Evolutionary conservation across 2,888 invertebrate species (phyloP), one percentile per base, ranked within the genome.

Genomic region (Latrodectus elegans): DNA sequence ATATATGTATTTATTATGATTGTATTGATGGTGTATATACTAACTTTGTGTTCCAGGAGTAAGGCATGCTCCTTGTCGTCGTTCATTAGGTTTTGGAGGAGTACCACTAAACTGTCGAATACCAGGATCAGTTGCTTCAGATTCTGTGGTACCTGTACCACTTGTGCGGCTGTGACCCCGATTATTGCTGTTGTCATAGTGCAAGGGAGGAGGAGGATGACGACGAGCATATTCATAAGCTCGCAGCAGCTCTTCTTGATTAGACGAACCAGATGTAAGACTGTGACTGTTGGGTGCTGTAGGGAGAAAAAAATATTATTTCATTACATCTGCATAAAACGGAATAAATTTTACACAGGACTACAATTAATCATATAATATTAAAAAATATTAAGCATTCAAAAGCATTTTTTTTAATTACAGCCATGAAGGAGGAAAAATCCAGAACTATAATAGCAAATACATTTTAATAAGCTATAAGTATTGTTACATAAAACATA

Each of bases 41-140:
- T 73, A 77, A 81, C 86, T 87, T 87, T 87, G 86, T 77, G 86
- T 83, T 82, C 88, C 89, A 72, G 89, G 88, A 77, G 88, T 87
- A 89, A 90, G 89, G 84, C 90, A 90, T 60, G 89, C 89, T 60
- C 89, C 90, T 83, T 90, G 89, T 49, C 90, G 86, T 22, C 89
- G 72, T 64, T 90, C 90, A 81, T 90, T 90, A 8, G 90, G 90
- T 79, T 86, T 90, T 10, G 90, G 90, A 17, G 90, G 90, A 72
- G 90, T 89, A 75, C 90, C 90, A 65, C 89, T 90, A 72, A 90
- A 90, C 81, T 90, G 89, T 65, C 90, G 70, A n/a, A 90, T 90
- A 26, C 90, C 90, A n/a, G 90, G 90, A 82, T 90, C 90, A 51
- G 90, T 90, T 9, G 90, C 89, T 78, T 89, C 89, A 11, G 89